These are phyloP conservation scores for Asobara japonica DNA, from an alignment of 1,140 invertebrate species.

Conservation along the genomic window DNA sequence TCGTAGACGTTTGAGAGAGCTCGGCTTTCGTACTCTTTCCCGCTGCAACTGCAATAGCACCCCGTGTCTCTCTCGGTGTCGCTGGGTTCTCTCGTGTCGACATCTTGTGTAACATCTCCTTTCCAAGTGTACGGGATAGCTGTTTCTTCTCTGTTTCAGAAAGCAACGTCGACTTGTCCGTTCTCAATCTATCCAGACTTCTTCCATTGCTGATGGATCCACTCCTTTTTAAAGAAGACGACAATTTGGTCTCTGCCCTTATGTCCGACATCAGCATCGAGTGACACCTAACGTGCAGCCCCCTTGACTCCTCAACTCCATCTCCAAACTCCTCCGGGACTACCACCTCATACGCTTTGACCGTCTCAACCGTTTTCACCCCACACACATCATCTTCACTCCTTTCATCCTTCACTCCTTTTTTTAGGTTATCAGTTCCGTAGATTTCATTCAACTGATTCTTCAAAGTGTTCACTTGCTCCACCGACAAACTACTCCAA, in stretches of 20 bases:
- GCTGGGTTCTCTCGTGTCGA: constrained; percentile 65
- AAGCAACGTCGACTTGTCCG: constrained; percentile 42
- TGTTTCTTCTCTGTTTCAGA: constrained; percentile 77
- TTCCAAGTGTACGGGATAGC: constrained; percentile 76
- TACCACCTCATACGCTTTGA: constrained; percentile 69
- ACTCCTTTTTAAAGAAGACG: constrained; percentile 44
- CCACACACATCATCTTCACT: background rate
- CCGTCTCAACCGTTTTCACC: background rate
- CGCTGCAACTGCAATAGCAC: constrained; percentile 69
- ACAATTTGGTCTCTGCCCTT: background rate
- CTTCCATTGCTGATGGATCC: constrained; percentile 51
- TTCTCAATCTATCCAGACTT: constrained; percentile 44
- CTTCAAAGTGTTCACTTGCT: constrained; percentile 84
- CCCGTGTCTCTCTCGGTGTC: constrained; percentile 72
- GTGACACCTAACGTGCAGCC: constrained; percentile 76
- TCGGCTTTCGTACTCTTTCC: too few species aligned
- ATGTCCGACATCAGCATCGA: constrained; percentile 65
- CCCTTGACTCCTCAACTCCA: constrained; percentile 52
- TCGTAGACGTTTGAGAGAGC: constrained; percentile 28
- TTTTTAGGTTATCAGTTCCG: constrained; percentile 67
- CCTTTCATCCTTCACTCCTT: constrained; percentile 19
- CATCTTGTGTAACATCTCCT: constrained; percentile 76
- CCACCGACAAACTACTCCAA: constrained; percentile 85
- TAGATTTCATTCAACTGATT: constrained; percentile 86
- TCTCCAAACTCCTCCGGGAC: constrained; percentile 63